Conservation (phyloP, 2,113 vertebrate species). For the Xenus cinereus region DNA sequence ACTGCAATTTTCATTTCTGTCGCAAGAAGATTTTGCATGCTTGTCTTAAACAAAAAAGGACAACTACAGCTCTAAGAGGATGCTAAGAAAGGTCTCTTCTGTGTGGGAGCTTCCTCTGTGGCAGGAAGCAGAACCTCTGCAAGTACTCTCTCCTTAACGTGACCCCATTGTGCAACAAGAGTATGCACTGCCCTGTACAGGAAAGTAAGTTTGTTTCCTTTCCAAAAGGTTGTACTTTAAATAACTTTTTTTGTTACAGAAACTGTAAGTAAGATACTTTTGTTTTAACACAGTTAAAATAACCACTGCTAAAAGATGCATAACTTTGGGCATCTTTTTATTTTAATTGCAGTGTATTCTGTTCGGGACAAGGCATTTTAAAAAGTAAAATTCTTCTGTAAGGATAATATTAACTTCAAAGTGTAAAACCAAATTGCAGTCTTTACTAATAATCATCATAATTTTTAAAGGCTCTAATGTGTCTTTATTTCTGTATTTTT, state of each 20-base stretch:
- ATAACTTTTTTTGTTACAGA: background rate
- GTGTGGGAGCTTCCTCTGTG: constrained; percentile 5
- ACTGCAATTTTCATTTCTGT: background rate
- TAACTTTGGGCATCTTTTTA: background rate
- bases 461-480: background rate
- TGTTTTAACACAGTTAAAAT: background rate
- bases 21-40: background rate
- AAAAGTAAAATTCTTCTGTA: constrained; percentile 1
- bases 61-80: background rate
- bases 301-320: background rate
- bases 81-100: background rate
- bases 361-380: background rate
- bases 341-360: background rate
- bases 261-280: background rate
- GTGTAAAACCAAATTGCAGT: background rate
- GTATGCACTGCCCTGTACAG: background rate
- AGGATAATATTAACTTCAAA: background rate
- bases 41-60: background rate
- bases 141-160: background rate
- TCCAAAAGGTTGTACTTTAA: background rate
- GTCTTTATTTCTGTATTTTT: background rate
- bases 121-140: constrained; percentile 30
- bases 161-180: constrained; percentile 22
- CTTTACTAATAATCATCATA: background rate
- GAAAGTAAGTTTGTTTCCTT: constrained; percentile 36